These are phyloP conservation scores for Chroicocephalus ridibundus DNA, from an alignment of 2,113 vertebrate species.

Conservation along the genomic window DNA sequence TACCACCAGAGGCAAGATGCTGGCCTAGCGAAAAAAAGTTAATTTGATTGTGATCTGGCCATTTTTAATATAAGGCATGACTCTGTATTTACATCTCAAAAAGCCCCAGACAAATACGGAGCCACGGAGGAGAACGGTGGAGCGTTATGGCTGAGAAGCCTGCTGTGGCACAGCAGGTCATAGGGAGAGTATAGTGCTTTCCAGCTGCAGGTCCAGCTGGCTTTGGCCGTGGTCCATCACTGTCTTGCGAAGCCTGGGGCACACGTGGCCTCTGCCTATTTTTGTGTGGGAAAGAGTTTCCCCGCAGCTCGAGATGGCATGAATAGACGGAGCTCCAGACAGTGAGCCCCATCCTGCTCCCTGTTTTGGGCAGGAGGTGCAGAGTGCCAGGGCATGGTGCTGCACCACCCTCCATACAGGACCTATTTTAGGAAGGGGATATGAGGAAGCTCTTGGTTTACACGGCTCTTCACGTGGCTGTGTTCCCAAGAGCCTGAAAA, in stretches of 20 bases:
- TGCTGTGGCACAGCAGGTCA: not conserved
- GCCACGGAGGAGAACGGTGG: accelerated
- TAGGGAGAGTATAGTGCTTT: not conserved
- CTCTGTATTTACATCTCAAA: not conserved
- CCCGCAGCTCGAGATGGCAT: accelerated
- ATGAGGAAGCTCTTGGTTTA: not conserved
- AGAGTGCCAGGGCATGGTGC: not conserved
- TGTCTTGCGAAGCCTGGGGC: not conserved
- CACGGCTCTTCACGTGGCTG: not conserved
- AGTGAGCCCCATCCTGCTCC: not conserved
- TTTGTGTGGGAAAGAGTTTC: not conserved
- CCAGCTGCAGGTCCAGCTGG: not conserved
- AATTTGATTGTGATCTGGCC: not conserved
- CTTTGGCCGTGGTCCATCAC: accelerated
- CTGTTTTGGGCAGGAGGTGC: not conserved
- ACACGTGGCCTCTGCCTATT: not conserved
- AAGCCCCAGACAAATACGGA: not conserved
- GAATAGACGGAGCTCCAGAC: not conserved
- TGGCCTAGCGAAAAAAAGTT: not conserved
- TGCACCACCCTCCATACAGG: not conserved
- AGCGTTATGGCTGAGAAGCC: not conserved
- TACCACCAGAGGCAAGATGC: not conserved
- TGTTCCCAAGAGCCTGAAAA: not conserved
- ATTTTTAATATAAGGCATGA: not conserved
- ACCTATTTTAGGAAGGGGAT: not conserved